phyloP scores from a whole-genome alignment of 2,888 invertebrate genomes.

The Dinocampus coccinellae region DNA sequence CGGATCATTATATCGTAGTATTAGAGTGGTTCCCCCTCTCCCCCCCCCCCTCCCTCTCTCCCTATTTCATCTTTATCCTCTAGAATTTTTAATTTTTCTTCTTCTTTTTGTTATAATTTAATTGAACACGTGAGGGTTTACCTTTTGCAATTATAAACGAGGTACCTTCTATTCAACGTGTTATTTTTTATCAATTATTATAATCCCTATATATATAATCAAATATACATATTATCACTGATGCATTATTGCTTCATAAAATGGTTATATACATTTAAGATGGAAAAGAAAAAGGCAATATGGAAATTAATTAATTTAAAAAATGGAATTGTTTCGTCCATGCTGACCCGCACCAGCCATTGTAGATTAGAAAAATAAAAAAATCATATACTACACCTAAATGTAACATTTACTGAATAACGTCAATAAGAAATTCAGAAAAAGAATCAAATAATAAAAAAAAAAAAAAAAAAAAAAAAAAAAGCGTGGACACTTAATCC shows the following conservation, averaged over 20 bases:
- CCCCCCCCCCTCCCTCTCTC: not conserved
- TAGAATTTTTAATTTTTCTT: not conserved
- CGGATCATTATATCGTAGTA: constrained; percentile 17
- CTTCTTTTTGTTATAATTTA: not conserved
- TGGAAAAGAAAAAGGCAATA: constrained; percentile 9
- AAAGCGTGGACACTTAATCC: not conserved
- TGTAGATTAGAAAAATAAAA: constrained; percentile 10
- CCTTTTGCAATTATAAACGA: constrained; percentile 44
- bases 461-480: constrained; percentile 1
- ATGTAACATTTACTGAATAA: constrained; percentile 24
- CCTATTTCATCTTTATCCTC: not conserved
- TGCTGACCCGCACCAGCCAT: constrained; percentile 41
- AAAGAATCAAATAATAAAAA: constrained; percentile 4
- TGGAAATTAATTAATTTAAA: constrained; percentile 18
- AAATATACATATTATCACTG: constrained; percentile 29
- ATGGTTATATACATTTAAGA: constrained; percentile 7
- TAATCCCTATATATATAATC: constrained; percentile 20
- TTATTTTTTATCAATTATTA: not conserved
- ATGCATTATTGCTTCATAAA: constrained; percentile 37
- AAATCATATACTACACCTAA: not conserved
- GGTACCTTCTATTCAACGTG: constrained; percentile 17
- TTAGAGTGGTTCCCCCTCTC: constrained; percentile 1
- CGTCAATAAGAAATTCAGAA: constrained; percentile 35
- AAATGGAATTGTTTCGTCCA: constrained; percentile 46
- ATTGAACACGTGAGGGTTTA: not conserved